Percentiles rank a stretch among this genome's conserved stretches.
These are phyloP conservation scores for Agriotes lineatus DNA, from an alignment of 2,888 invertebrate genomes.

Conservation along the genomic window DNA sequence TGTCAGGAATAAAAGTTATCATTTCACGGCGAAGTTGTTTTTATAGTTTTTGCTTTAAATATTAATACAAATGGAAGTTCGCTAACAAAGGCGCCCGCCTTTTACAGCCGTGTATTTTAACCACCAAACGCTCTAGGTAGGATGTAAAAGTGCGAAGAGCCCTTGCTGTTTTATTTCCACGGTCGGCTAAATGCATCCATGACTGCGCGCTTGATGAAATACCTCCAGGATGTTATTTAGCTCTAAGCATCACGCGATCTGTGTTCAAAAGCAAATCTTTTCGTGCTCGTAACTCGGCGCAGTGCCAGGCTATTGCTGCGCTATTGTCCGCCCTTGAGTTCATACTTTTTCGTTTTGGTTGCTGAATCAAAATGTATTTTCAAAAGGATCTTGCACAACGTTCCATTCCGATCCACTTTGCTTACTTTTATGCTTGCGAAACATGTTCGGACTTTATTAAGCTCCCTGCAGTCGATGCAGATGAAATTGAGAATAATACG, in stretches of 20 bases:
- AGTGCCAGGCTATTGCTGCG: conserved; percentile 17
- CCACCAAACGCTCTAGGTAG: not conserved
- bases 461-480: not conserved
- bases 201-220: conserved; percentile 27
- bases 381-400: conserved; percentile 13
- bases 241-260: conserved; percentile 31
- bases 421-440: not conserved
- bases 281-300: conserved; percentile 18
- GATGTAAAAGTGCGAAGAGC: not conserved
- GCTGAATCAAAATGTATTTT: conserved; percentile 11
- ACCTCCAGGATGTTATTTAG: conserved; percentile 34
- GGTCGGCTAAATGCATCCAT: conserved; percentile 27
- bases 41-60: too few species aligned
- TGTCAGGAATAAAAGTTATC: too few species aligned
- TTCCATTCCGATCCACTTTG: not conserved
- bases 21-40: too few species aligned
- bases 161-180: conserved; percentile 18
- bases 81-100: too few species aligned
- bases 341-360: conserved; percentile 15
- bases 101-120: conserved; percentile 5
- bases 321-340: conserved; percentile 14
- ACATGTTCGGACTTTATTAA: conserved; percentile 7
- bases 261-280: conserved; percentile 26
- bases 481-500: conserved; percentile 1
- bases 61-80: too few species aligned